Base-by-base conservation (phyloP, 2,888 invertebrate species). In the Xylocampa areola region DNA sequence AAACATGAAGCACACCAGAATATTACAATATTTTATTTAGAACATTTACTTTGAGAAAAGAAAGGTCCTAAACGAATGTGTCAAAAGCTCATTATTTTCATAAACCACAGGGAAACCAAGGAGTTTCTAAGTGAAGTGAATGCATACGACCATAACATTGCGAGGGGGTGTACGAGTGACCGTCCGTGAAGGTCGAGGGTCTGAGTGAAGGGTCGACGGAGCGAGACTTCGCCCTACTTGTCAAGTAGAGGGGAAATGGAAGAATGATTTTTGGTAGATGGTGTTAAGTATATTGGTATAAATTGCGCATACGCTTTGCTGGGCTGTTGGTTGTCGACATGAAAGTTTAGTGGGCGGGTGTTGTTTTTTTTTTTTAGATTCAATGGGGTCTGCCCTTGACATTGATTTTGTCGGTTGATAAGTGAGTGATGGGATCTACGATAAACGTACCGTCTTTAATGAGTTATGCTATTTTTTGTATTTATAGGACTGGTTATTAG, bases 171-270 rank as follows among this genome's bases (percentile, higher is more conserved):
- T 36, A 41, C 49, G 47, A 54, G 35, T 32, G 61, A 43, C 66
- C 61, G 53, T 59, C 61, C 5, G 1, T 2, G 61, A 66, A 61
- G 61, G 65, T 66, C 50, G 55, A 47, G 55, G 41, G 33, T 8
- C 21, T 14, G 10, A 25, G 23, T 23, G 14, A 43, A 33, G 39
- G 45, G 32, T 51, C 37, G 45, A 14, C 32, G 19, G 40, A 40
- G 49, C 43, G 37, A 29, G 57, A 51, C 52, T 21, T 13, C 23
- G 43, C 11, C 41, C 49, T 35, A 49, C 33, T 49, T 51, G 7
- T 33, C 19, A 44, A 29, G 32, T 27, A 17, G 17, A 40, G 50
- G 30, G 16, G 8, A 48, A 30, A 2, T 27, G 25, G 10, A 44
- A 27, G 40, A 35, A 48, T 25, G 48, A 44, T 40, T 39, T 32